Evolutionary conservation across 1,140 invertebrate genomes (phyloP).

Genomic region (Drosophila albomicans): DNA sequence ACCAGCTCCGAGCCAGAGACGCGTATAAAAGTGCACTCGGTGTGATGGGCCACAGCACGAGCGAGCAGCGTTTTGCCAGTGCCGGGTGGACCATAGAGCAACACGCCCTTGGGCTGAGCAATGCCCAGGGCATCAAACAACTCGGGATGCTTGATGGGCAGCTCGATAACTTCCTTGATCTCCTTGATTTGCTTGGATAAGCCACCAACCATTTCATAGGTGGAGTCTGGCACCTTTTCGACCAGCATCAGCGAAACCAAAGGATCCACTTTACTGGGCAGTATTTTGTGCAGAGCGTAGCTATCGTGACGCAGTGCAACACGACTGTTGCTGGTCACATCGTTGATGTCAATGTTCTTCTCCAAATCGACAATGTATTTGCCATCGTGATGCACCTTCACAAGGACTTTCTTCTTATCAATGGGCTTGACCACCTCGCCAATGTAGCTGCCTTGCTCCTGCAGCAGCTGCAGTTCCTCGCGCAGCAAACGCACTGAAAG

Average conservation of each 20-base stretch:
- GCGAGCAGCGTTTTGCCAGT: constrained; percentile 54
- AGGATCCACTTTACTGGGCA: constrained; percentile 56
- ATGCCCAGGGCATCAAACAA: constrained; percentile 57
- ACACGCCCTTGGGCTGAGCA: constrained; percentile 59
- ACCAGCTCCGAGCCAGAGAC: constrained; percentile 91
- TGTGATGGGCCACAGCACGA: constrained; percentile 89
- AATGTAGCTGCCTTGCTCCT: constrained; percentile 51
- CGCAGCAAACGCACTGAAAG: constrained; percentile 38
- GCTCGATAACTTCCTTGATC: constrained; percentile 70
- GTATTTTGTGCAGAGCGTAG: constrained; percentile 48
- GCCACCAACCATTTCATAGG: constrained; percentile 88
- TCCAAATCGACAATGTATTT: constrained; percentile 99
- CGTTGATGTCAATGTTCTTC: constrained; percentile 98
- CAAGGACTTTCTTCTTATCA: constrained; percentile 86
- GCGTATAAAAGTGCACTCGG: constrained; percentile 87
- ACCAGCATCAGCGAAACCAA: constrained; percentile 58
- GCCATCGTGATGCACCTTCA: constrained; percentile 99
- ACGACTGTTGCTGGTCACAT: constrained; percentile 99
- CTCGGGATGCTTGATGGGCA: constrained; percentile 58
- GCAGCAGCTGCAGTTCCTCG: constrained; percentile 49
- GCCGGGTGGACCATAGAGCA: constrained; percentile 53
- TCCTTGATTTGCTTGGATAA: constrained; percentile 51
- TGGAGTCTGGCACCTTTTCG: constrained; percentile 56
- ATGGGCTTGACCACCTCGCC: constrained; percentile 46
- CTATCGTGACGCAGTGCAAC: constrained; percentile 88